Base-by-base conservation (phyloP, 1,140 invertebrate species). In the Triops longicaudatus region DNA sequence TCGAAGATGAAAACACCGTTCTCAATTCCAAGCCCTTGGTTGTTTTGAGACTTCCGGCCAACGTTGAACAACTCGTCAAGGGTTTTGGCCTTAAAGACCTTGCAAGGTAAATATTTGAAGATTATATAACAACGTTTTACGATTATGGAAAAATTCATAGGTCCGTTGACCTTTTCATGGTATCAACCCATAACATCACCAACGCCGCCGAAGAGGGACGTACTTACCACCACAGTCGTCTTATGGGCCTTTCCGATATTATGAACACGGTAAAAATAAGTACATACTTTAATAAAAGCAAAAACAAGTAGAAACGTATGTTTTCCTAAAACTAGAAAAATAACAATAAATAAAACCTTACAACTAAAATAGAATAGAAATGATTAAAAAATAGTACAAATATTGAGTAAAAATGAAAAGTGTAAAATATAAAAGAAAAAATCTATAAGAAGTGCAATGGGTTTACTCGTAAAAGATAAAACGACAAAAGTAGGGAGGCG, bases 241-340 rank as follows among this genome's bases (percentile, higher is more conserved):
- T 93, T 77, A 92, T 92, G 83, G 91, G 92, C 3, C 82, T 92
- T 26, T 91, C 90, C 83, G 91, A 93, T 80, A 90, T 92, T 85
- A 87, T 91, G 78, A 93, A 93, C 80, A 89, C 90, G 75, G 90
- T 91, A 84, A 63, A 63, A 63, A 63, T 0, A 3, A 22, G 17
- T 7, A 63, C 5, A 63, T 14, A 63, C 10, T 14, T 17, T 0
- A 63, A 17, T n/a, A 63, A 63, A 17, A 12, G 17, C 14, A 63
- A 37, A 37, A 37, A 37, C 7, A 37, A 37, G 7, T 37, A 37
- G 7, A 37, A 37, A 37, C 2, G 2, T 37, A 37, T 4, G 31
- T 37, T 4, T 2, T 4, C 7, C 2, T 37, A 37, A 37, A 37
- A 37, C 2, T 37, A 37, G 7, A 37, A 4, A 37, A 37, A 37